Base-by-base conservation (phyloP, 2,113 vertebrate genomes). In the Leptosomus discolor region DNA sequence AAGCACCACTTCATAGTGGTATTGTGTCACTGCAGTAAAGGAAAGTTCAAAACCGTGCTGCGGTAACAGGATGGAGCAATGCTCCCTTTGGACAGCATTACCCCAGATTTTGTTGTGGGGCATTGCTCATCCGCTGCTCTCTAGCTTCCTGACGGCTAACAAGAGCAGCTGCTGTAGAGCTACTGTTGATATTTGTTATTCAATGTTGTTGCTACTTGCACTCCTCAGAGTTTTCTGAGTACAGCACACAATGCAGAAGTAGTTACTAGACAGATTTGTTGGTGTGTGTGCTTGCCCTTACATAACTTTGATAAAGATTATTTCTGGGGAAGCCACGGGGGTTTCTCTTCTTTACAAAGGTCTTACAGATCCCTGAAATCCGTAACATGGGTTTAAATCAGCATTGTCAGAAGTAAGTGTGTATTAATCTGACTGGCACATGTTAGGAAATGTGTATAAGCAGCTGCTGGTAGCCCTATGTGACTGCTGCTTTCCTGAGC, bases 1-100 rank as follows among this genome's bases (percentile, higher is more conserved):
- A 97, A 98, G 95, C 96, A 97, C 76, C 86, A 96, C 94, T 98
- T 97, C 73, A 90, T 12, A 50, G 91, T 67, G 81, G 74, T 92
- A 85, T 86, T 96, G 88, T 97, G 74, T 90, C 85, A 70, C 91
- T 91, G 89, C 80, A 89, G 84, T 64, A 78, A 61, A 77, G 58
- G 54, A 30, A 85, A 57, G 53, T 74, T 85, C 67, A 45, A 43
- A 88, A 39, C 60, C 27, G 11, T 64, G 78, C 88, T 79, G 80
- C 71, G 75, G 77, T 64, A 81, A 21, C 19, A 78, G 80, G 67
- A 63, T 83, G 96, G 81, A 95, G 90, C 88, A 17, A 5, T 19
- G 11, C 54, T 97, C 84, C 90, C 95, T 70, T 43, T 60, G 85
- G 97, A 95, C 60, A 92, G 46, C 19, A 12, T 92, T 94, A 85